A percentile compares a stretch with the other conserved stretches of the same genome.
Conservation (phyloP, 2,113 vertebrate genomes). For the Rhinolophus ferrumequinum region DNA sequence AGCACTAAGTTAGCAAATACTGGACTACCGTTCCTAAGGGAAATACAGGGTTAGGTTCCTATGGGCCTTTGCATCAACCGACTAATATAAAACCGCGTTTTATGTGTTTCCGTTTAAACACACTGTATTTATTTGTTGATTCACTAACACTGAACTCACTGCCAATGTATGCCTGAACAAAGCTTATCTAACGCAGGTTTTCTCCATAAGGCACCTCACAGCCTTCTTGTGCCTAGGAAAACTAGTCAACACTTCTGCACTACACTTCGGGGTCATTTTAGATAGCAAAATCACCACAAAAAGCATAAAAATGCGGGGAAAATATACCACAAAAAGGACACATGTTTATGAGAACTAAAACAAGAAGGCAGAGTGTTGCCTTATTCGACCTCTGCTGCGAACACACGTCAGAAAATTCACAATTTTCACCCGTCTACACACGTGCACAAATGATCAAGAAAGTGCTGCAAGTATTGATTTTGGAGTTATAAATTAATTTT, state of each 20-base stretch:
- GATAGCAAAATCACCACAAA: not conserved
- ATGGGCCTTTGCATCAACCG: not conserved
- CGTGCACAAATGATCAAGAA: not conserved
- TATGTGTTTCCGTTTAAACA: slow-evolving; percentile 35
- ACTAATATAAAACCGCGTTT: not conserved
- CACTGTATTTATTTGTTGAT: not conserved
- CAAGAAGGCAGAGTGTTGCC: not conserved
- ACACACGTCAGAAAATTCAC: not conserved
- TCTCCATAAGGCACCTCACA: not conserved
- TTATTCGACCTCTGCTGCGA: not conserved
- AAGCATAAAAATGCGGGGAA: slow-evolving; percentile 2
- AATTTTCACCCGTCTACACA: not conserved
- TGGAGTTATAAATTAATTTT: not conserved
- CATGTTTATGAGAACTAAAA: not conserved
- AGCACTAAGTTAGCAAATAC: not conserved
- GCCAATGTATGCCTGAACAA: not conserved
- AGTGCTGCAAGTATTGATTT: not conserved
- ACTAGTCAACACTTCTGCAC: not conserved
- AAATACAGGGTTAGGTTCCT: not conserved
- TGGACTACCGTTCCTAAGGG: not conserved
- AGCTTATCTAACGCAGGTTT: not conserved
- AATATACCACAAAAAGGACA: not conserved
- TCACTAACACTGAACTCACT: not conserved
- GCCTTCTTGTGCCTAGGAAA: not conserved
- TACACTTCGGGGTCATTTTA: not conserved